A percentile compares a stretch with the other conserved stretches of the same genome.
phyloP scores from a whole-genome alignment of 2,797 vertebrate genomes.

The Diplodus puntazzo region DNA sequence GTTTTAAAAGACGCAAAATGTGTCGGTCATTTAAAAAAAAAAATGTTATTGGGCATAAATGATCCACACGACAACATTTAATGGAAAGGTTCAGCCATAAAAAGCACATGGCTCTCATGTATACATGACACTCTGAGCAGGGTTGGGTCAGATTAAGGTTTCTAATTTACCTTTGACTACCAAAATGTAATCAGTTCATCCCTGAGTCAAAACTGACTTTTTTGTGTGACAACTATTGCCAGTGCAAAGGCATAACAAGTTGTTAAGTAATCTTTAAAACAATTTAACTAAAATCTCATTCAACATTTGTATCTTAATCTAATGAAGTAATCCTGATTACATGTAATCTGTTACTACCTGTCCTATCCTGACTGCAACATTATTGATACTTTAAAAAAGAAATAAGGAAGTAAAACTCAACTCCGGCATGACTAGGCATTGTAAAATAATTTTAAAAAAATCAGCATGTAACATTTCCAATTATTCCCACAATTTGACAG shows the following conservation, averaged over 20 bases:
- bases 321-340: too few species aligned
- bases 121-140: background rate
- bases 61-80: background rate
- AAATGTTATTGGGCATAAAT: background rate
- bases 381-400: background rate
- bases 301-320: too few species aligned
- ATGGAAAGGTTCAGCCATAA: background rate
- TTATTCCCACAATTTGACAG: conserved; percentile 12
- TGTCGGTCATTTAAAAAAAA: too few species aligned
- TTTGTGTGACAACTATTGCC: too few species aligned
- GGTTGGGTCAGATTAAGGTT: too few species aligned
- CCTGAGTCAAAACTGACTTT: too few species aligned
- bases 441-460: background rate
- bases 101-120: background rate
- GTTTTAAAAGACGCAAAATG: conserved; percentile 2
- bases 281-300: too few species aligned
- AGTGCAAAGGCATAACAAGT: too few species aligned
- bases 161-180: too few species aligned
- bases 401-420: conserved; percentile 4
- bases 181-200: too few species aligned
- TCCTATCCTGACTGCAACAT: background rate
- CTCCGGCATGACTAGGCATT: background rate
- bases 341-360: too few species aligned
- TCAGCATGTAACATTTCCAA: background rate
- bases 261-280: too few species aligned